Base-by-base conservation (phyloP, 2,113 vertebrate genomes). In the Gallinago jamesoni region DNA sequence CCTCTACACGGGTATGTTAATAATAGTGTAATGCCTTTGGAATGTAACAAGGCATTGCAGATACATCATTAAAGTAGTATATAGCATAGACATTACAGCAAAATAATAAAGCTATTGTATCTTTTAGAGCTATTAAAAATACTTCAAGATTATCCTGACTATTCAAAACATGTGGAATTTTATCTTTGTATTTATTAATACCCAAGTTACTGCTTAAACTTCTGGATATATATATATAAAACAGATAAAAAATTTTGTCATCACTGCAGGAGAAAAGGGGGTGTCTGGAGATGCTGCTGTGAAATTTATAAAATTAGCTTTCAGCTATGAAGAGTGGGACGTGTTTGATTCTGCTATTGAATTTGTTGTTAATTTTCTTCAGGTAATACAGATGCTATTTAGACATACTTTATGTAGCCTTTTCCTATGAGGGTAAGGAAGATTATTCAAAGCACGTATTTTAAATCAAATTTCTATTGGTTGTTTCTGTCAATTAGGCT, bases 251-350 rank as follows among this genome's bases (percentile, higher is more conserved):
- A 23, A 89, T 92, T 88, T 84, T 93, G 28, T 96, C 53, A 60
- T 79, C 66, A 27, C 78, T 96, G 35, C 82, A 99, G 99, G 98
- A 84, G 98, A 98, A 90, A 97, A 98, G 84, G 88, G 94, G 11
- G 97, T 99, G 62, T 98, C 99, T 74, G 77, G 98, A 96, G 96
- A 97, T 57, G 98, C 98, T 91, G 98, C 98, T 12, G 96, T 99
- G 93, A 98, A 98, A 96, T 99, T 99, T 94, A 80, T 98, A 72
- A 99, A 99, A 95, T 94, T 99, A 91, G 96, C 99, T 92, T 99
- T 99, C 97, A 98, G 96, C 83, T 99, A 98, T 90, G 99, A 99
- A 86, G 98, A 99, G 53, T 98, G 98, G 98, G 97, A 98, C 1
- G 78, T 97, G 25, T 99, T 99, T 96, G 94, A 98, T 91, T 97